phyloP scores from a whole-genome alignment of 2,113 vertebrate species.

The Cynoglossus semilaevis region DNA sequence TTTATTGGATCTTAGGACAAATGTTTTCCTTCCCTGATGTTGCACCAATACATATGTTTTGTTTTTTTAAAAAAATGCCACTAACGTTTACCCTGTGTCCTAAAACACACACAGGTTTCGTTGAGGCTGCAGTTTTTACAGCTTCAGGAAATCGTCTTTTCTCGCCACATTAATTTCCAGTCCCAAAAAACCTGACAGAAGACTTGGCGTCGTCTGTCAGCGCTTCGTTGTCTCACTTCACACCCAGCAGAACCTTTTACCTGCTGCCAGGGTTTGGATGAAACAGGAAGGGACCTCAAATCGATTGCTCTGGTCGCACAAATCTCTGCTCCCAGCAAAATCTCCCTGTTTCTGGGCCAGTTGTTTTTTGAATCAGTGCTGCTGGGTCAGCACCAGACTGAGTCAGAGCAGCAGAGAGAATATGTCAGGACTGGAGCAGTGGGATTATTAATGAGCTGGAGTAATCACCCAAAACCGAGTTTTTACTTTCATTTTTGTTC shows the following conservation, averaged over 20 bases:
- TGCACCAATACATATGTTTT: too few species aligned
- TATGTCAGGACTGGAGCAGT: too few species aligned
- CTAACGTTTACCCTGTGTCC: too few species aligned
- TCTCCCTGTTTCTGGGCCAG: conserved; percentile 12
- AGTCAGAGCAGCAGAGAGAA: too few species aligned
- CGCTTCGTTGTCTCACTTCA: conserved; percentile 6
- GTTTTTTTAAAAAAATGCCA: too few species aligned
- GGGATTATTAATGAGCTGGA: too few species aligned
- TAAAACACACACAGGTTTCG: too few species aligned
- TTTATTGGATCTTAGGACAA: too few species aligned
- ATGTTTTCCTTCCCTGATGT: too few species aligned
- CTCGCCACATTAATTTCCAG: neutral
- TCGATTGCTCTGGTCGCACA: conserved; percentile 20
- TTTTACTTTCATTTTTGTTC: too few species aligned
- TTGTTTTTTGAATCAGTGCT: conserved; percentile 14
- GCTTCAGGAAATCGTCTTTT: neutral
- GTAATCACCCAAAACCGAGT: too few species aligned
- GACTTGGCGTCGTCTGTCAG: neutral
- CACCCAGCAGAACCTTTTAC: neutral
- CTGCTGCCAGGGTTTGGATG: neutral
- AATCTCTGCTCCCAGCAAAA: conserved; percentile 7
- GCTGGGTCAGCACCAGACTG: conserved; percentile 14
- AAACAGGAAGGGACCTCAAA: conserved; percentile 22
- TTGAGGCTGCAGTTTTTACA: neutral
- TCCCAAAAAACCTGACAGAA: neutral